These are phyloP conservation scores for Varanus komodoensis DNA, from an alignment of 2,113 vertebrate genomes.

Conservation along the genomic window DNA sequence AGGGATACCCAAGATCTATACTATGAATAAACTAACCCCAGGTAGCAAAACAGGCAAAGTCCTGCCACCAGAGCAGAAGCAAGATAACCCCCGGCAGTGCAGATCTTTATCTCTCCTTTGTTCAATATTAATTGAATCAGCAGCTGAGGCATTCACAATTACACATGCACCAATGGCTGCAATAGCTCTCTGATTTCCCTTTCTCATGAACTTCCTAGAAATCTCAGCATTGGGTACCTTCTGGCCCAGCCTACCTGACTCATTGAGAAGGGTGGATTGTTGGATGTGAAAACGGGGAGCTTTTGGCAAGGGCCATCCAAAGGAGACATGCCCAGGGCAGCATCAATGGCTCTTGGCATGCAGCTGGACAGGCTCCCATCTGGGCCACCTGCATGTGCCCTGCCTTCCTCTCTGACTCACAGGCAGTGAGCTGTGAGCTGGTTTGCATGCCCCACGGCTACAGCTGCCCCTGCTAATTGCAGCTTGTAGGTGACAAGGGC, in stretches of 20 bases:
- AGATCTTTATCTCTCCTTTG: not conserved
- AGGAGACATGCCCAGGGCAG: not conserved
- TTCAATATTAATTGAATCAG: slow-evolving; percentile 14
- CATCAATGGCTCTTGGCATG: not conserved
- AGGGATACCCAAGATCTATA: not conserved
- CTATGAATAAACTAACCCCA: not conserved
- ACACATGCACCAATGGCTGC: not conserved
- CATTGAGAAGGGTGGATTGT: not conserved
- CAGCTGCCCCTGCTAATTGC: slow-evolving; percentile 6
- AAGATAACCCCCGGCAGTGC: not conserved
- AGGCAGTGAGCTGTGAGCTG: not conserved
- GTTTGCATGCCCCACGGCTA: not conserved
- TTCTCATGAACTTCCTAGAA: not conserved
- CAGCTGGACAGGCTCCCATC: not conserved
- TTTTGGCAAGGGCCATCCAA: not conserved
- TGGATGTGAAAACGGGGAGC: not conserved
- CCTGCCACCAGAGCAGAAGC: not conserved
- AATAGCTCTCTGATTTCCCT: not conserved
- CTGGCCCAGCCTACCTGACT: not conserved
- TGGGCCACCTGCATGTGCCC: not conserved
- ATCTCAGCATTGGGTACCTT: not conserved
- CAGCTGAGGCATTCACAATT: too few species aligned
- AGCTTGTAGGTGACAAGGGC: not conserved
- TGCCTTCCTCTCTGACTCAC: slow-evolving; percentile 5
- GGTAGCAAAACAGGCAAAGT: not conserved